Percentiles rank a stretch among this genome's conserved stretches.
Evolutionary conservation across 2,113 vertebrate genomes (phyloP).

Genomic region (Bothrops jararaca): DNA sequence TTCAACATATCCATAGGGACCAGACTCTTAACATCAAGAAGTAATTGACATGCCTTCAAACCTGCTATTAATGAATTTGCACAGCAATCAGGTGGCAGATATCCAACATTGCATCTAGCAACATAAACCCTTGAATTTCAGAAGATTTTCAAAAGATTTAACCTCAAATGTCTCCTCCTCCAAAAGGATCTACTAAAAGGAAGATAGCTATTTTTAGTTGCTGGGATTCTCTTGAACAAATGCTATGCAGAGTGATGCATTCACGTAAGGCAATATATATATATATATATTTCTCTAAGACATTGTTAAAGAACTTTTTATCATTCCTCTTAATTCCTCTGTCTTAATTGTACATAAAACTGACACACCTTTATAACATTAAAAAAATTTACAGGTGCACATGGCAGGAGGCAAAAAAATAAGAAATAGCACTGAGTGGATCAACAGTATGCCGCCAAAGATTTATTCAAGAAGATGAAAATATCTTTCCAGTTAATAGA

Average conservation of each 20-base stretch:
- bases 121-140: background rate
- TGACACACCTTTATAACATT: background rate
- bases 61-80: background rate
- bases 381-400: background rate
- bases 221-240: background rate
- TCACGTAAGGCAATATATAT: background rate
- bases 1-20: background rate
- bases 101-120: background rate
- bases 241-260: background rate
- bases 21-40: background rate
- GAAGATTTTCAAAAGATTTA: conserved; percentile 18
- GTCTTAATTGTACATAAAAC: background rate
- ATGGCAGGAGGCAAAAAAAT: background rate
- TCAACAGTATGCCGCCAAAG: background rate
- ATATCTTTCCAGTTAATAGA: background rate
- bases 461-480: background rate
- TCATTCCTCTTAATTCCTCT: background rate
- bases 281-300: background rate
- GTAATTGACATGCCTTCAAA: conserved; percentile 14
- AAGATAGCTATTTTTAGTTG: background rate
- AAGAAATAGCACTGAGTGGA: background rate
- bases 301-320: background rate
- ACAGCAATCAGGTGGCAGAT: conserved; percentile 6
- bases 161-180: conserved; percentile 1
- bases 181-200: background rate